phyloP scores from a whole-genome alignment of 2,113 vertebrate species.

The Labrus mixtus region DNA sequence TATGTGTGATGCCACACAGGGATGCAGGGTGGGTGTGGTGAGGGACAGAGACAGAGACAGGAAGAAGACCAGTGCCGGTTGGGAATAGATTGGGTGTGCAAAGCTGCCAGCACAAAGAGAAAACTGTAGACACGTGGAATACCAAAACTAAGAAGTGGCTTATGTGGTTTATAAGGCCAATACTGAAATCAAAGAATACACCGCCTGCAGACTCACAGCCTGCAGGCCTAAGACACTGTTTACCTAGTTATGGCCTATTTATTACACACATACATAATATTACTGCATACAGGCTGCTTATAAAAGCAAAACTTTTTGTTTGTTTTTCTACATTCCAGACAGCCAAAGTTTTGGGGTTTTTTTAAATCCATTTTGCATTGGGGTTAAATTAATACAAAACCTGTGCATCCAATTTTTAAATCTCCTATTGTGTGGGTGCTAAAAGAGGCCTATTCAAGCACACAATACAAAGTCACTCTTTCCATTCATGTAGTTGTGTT shows the following conservation, averaged over 20 bases:
- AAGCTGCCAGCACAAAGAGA: conserved; percentile 39
- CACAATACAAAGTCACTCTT: neutral
- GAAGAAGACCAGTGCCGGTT: conserved; percentile 42
- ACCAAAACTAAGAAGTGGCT: conserved; percentile 34
- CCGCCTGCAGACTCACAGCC: neutral
- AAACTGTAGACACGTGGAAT: conserved; percentile 57
- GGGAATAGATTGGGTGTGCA: conserved; percentile 41
- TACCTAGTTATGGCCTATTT: conserved; percentile 25
- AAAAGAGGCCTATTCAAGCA: neutral
- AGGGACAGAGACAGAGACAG: conserved; percentile 56
- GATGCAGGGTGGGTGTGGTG: conserved; percentile 55
- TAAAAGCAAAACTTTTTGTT: neutral
- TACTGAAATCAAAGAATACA: conserved; percentile 29
- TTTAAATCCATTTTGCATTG: neutral
- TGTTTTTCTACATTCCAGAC: neutral
- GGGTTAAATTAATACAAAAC: neutral
- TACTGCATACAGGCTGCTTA: conserved; percentile 3
- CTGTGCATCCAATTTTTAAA: neutral
- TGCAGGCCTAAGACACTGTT: neutral
- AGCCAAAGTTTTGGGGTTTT: neutral
- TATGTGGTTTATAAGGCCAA: conserved; percentile 32
- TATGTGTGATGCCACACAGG: conserved; percentile 67
- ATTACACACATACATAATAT: neutral
- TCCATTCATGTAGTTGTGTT: neutral
- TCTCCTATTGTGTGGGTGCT: neutral